Evolutionary conservation across 2,888 invertebrate genomes (phyloP).

Genomic region (Acronicta leporina): DNA sequence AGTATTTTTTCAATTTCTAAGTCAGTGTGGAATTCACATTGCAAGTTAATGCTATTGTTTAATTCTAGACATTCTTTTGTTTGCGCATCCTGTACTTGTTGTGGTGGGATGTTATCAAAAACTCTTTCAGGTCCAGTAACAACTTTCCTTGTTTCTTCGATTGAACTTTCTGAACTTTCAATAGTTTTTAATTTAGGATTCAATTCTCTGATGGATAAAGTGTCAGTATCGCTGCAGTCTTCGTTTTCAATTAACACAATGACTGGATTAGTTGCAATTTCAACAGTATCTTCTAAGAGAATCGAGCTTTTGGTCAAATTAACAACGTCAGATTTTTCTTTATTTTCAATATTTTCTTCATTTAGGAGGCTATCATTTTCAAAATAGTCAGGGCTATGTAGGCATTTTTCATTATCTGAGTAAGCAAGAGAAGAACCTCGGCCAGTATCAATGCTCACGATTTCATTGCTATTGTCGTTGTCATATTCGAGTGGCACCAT

Average conservation of each 20-base stretch:
- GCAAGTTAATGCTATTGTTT: slow-evolving; percentile 65
- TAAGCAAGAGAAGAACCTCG: slow-evolving; percentile 79
- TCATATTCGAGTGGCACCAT: slow-evolving; percentile 28
- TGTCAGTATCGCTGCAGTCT: neutral
- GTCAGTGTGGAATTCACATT: slow-evolving; percentile 61
- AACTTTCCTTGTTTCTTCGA: slow-evolving; percentile 10
- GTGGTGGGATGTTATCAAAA: neutral
- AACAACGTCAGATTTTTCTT: slow-evolving; percentile 46
- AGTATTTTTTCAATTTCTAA: slow-evolving; percentile 77
- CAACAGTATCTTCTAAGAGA: slow-evolving; percentile 25
- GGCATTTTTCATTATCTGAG: slow-evolving; percentile 77
- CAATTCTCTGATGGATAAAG: neutral
- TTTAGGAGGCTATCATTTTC: slow-evolving; percentile 61
- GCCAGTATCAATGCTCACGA: slow-evolving; percentile 78
- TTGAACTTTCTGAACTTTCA: slow-evolving; percentile 36
- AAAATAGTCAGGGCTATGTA: slow-evolving; percentile 75
- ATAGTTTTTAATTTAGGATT: slow-evolving; percentile 5
- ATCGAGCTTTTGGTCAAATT: slow-evolving; percentile 60
- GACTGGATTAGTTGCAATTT: slow-evolving; percentile 46
- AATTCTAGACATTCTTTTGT: slow-evolving; percentile 67
- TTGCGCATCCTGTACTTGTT: slow-evolving; percentile 22
- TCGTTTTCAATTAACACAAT: slow-evolving; percentile 5
- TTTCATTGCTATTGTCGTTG: slow-evolving; percentile 57
- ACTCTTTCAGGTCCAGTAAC: slow-evolving; percentile 40
- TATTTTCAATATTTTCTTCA: slow-evolving; percentile 51